Percentiles rank a stretch among this genome's conserved stretches.
These are phyloP conservation scores for Barypeithes pellucidus DNA, from an alignment of 2,888 invertebrate species.

Conservation along the genomic window DNA sequence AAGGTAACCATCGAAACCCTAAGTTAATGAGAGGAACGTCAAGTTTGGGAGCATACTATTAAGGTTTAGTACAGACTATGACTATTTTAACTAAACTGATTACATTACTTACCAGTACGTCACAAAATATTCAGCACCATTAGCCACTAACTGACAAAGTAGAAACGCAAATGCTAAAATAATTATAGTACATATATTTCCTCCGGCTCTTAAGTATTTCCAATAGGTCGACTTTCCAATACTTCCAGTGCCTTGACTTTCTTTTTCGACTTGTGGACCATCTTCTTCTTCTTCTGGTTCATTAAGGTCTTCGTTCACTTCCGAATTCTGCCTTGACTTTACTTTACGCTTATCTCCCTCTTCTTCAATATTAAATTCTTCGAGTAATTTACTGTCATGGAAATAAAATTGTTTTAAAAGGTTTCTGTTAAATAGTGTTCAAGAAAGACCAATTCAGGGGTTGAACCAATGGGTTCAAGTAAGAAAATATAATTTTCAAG, in stretches of 20 bases:
- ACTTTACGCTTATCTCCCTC: conserved; percentile 64
- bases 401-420: background rate
- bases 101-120: conserved; percentile 78
- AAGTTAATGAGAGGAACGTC: too few species aligned
- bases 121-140: conserved; percentile 80
- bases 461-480: too few species aligned
- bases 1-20: too few species aligned
- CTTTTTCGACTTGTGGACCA: conserved; percentile 64
- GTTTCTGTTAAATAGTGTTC: too few species aligned
- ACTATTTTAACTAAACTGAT: too few species aligned
- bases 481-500: too few species aligned
- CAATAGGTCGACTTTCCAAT: conserved; percentile 67
- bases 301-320: conserved; percentile 64
- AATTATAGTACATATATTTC: conserved; percentile 70
- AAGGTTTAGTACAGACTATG: too few species aligned
- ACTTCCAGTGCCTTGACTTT: conserved; percentile 63
- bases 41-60: too few species aligned
- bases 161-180: conserved; percentile 72
- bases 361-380: conserved; percentile 64
- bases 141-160: conserved; percentile 76
- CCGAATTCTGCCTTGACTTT: conserved; percentile 65
- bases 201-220: conserved; percentile 74
- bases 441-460: too few species aligned
- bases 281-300: conserved; percentile 55
- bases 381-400: conserved; percentile 68